Evolutionary conservation across 1,140 invertebrate genomes (phyloP), one percentile per base, ranked within the genome.

Genomic region (Drosophila micromelanica): DNA sequence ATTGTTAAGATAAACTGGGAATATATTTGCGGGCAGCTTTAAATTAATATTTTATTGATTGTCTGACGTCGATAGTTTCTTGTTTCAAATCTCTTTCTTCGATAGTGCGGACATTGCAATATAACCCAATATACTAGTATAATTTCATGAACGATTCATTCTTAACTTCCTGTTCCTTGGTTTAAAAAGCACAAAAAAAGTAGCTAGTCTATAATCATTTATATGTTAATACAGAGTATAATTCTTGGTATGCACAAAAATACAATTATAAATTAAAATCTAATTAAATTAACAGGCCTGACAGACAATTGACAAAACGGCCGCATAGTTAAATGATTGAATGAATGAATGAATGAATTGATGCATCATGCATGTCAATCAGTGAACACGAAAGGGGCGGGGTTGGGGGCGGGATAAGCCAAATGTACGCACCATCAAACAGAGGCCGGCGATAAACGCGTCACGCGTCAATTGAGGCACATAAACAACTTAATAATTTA

Each of bases 191-290:
- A 23, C 2, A 23, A 35, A 35, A 35, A 35, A 9, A 8, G 32
- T 17, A 54, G 23, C 9, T 0, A 20, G 11, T 12, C 43, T 20
- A 4, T 45, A 20, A 9, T 20, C 8, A 17, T 8, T 6, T 1
- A 11, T 12, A 5, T 38, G 11, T 48, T 48, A 5, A 48, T 12
- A 27, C 5, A 27, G 61, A 17, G 54, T 56, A 49, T 80, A 69
- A 84, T 73, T 74, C 55, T 23, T 64, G 23, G 54, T 46, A 61
- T 59, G 67, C 35, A 71, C 67, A 57, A 69, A 48, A 49, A 60
- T 40, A 61, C 67, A 76, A 87, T 84, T 79, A 89, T 77, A 82
- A 73, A 89, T 87, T 87, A 70, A 87, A 89, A 89, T 84, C 84
- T 84, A 89, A 87, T 87, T 89, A 89, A 87, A 87, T 87, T 84